These are phyloP conservation scores for Circaetus cinerascens DNA, from an alignment of 2,113 vertebrate genomes.

Conservation along the genomic window DNA sequence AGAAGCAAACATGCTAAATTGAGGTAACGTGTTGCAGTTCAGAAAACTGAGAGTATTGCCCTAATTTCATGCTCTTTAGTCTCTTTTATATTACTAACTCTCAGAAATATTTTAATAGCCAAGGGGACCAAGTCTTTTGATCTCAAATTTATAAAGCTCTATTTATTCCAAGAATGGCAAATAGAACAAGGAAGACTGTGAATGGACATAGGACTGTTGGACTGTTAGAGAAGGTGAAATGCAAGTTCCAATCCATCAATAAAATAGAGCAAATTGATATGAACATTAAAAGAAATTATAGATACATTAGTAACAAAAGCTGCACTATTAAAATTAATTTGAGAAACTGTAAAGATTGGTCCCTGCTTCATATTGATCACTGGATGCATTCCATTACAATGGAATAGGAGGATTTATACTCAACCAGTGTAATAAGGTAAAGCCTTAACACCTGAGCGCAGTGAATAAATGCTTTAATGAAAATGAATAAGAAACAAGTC, in stretches of 20 bases:
- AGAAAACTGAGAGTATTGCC: background rate
- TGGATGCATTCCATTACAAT: background rate
- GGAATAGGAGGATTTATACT: background rate
- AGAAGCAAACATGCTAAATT: background rate
- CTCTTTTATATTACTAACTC: background rate
- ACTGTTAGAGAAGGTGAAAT: background rate
- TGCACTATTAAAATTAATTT: background rate
- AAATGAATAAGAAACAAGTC: background rate
- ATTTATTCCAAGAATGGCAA: background rate
- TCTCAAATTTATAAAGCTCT: background rate
- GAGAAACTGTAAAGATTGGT: background rate
- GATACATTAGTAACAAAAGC: background rate
- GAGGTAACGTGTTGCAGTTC: background rate
- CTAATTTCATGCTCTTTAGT: background rate
- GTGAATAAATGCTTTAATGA: slow-evolving; percentile 14
- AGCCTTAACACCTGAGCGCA: background rate
- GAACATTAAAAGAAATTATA: background rate
- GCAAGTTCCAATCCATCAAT: background rate
- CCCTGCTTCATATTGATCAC: background rate
- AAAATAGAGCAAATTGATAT: background rate
- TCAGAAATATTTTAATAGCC: background rate
- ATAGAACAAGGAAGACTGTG: background rate
- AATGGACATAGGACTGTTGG: background rate
- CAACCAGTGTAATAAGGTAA: background rate
- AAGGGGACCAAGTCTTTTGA: background rate